These are phyloP conservation scores for Drosophila cracens DNA, from an alignment of 2,888 invertebrate genomes.

Conservation along the genomic window DNA sequence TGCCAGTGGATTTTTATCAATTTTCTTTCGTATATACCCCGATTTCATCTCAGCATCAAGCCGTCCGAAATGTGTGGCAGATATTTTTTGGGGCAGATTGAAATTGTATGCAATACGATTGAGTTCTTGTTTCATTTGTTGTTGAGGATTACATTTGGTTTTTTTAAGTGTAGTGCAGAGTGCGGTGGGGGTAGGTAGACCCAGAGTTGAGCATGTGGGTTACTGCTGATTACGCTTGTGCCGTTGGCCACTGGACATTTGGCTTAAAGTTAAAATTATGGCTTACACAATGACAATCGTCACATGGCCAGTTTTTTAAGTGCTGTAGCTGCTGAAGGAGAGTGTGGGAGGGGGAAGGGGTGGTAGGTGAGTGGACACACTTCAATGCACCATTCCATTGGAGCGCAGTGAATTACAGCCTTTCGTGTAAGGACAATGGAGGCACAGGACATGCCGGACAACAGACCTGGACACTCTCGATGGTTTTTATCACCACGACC, in stretches of 20 bases:
- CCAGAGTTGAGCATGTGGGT: neutral
- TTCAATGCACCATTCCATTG: slow-evolving; percentile 62
- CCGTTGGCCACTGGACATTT: slow-evolving; percentile 28
- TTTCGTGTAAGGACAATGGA: slow-evolving; percentile 62
- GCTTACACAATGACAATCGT: slow-evolving; percentile 72
- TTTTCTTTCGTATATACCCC: neutral
- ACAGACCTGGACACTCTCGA: slow-evolving; percentile 19
- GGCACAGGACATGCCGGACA: slow-evolving; percentile 28
- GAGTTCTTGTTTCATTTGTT: slow-evolving; percentile 10
- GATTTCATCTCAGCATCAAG: slow-evolving; percentile 28
- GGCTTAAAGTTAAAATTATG: slow-evolving; percentile 75
- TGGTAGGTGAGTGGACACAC: slow-evolving; percentile 32
- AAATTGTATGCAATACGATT: slow-evolving; percentile 32
- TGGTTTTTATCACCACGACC: slow-evolving; percentile 45
- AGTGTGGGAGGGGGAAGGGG: neutral
- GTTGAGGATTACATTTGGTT: neutral
- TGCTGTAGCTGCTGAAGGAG: neutral
- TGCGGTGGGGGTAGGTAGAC: neutral
- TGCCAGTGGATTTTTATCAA: slow-evolving; percentile 26
- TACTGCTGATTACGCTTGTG: slow-evolving; percentile 50
- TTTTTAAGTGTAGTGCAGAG: neutral
- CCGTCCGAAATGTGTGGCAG: slow-evolving; percentile 30
- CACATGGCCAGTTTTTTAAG: slow-evolving; percentile 58
- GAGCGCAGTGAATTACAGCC: slow-evolving; percentile 41
- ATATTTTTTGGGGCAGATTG: slow-evolving; percentile 49